These are phyloP conservation scores for Dicyrtomina minuta DNA, from an alignment of 2,888 invertebrate species.

Conservation along the genomic window DNA sequence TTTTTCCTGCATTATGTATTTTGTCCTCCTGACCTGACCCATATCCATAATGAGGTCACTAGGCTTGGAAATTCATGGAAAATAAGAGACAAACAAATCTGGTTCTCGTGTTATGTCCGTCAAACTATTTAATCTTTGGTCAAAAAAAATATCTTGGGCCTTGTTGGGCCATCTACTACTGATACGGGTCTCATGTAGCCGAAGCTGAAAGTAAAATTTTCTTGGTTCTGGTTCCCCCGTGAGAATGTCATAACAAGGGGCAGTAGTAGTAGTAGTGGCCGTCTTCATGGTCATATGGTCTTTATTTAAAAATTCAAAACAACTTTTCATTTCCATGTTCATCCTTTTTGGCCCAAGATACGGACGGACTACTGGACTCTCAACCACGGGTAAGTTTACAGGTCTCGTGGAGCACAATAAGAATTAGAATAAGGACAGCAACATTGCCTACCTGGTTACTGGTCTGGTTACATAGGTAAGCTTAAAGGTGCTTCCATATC, in stretches of 20 bases:
- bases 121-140: not conserved
- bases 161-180: too few species aligned
- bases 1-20: not conserved
- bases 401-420: too few species aligned
- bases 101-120: not conserved
- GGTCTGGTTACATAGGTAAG: too few species aligned
- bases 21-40: constrained; percentile 21
- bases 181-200: not conserved
- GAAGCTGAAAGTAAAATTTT: not conserved
- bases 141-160: too few species aligned
- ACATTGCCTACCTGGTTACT: too few species aligned
- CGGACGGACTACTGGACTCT: too few species aligned
- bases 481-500: too few species aligned
- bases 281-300: too few species aligned
- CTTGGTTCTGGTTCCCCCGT: not conserved
- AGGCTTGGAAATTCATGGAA: constrained; percentile 10
- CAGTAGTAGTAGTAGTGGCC: too few species aligned
- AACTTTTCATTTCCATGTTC: not conserved
- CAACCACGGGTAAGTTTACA: too few species aligned
- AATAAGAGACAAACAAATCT: not conserved
- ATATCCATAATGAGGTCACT: constrained; percentile 20
- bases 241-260: not conserved
- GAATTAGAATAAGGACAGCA: too few species aligned
- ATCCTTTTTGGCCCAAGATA: too few species aligned
- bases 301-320: not conserved